Evolutionary conservation across 2,113 vertebrate species (phyloP), one percentile per base, ranked within the genome.

Genomic region (Python bivittatus): DNA sequence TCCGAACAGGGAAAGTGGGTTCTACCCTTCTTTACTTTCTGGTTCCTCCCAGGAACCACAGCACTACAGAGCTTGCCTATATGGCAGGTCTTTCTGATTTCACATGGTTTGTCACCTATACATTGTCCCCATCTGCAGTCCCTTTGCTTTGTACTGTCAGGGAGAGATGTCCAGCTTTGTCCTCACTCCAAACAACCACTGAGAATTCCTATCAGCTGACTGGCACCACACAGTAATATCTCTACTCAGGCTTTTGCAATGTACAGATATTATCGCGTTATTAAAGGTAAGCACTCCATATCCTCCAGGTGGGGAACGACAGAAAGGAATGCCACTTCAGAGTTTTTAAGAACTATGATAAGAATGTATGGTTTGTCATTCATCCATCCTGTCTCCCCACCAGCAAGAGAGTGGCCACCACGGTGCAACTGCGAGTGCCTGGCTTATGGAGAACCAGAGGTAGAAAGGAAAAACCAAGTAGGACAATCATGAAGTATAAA

Each of bases 391-490:
- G 1, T 58, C 58, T 29, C 72, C 23, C 38, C 52, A 5, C 23
- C 42, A 42, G 48, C 64, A 90, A 42, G n/a, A 13, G 11, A 42
- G 13, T 38, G 64, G 44, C 25, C 42, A n/a, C 25, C 42, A 58
- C 3, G 9, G 72, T 42, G 33, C 72, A 38, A 38, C 7, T 79
- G 17, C 12, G 25, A 58, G 15, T 42, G 12, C 25, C 38, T 84
- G 56, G 12, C 33, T 84, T 44, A 27, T 25, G n/a, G 10, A 17
- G 20, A 53, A 57, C 72, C 72, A 22, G 17, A 79, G 20, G 13
- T n/a, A 88, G 22, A 6, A 88, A 4, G 86, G 68, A 88, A 88
- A 56, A 91, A 12, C 83, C n/a, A 33, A 95, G 48, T 86, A 96
- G 56, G 52, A 64, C 52, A 95, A 84, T 27, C 27, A 38, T 58